phyloP scores from a whole-genome alignment of 2,888 invertebrate species.

The Leptogaster cylindrica region DNA sequence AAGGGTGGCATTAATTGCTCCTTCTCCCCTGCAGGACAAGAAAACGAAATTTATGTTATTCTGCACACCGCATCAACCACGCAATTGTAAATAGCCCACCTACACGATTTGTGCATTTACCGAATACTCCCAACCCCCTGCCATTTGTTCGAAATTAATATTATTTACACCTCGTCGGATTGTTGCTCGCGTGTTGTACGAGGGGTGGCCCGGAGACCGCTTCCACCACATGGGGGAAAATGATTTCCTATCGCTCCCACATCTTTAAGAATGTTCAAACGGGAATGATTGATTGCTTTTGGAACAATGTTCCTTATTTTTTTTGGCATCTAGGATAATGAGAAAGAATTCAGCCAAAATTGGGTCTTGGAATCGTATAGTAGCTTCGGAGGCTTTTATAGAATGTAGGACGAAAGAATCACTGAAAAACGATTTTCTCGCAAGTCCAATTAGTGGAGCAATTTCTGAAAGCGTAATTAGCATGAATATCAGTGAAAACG shows the following conservation, averaged over 20 bases:
- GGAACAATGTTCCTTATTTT: no score
- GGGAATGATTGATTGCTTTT: background rate
- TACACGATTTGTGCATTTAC: conserved; percentile 45
- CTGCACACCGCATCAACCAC: conserved; percentile 26
- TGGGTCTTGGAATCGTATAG: background rate
- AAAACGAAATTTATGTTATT: conserved; percentile 42
- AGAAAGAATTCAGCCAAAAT: background rate
- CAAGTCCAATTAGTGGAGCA: background rate
- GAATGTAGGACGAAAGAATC: background rate
- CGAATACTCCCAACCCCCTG: background rate
- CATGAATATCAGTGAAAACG: no score
- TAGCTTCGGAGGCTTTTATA: background rate
- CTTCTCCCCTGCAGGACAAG: conserved; percentile 37
- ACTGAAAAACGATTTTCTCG: background rate
- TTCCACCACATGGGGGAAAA: background rate
- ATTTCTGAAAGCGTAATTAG: background rate
- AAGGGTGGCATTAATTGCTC: conserved; percentile 45
- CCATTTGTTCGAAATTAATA: conserved; percentile 44
- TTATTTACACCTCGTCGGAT: conserved; percentile 45
- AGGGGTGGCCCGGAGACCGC: background rate
- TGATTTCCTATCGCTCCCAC: background rate
- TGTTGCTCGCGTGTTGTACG: conserved; percentile 39
- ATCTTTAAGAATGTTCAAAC: background rate
- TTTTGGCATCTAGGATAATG: background rate
- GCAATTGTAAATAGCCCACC: conserved; percentile 43